A percentile compares a stretch with the other conserved stretches of the same genome.
These are phyloP conservation scores for Parasteatoda lunata DNA, from an alignment of 2,888 invertebrate species.

Conservation along the genomic window DNA sequence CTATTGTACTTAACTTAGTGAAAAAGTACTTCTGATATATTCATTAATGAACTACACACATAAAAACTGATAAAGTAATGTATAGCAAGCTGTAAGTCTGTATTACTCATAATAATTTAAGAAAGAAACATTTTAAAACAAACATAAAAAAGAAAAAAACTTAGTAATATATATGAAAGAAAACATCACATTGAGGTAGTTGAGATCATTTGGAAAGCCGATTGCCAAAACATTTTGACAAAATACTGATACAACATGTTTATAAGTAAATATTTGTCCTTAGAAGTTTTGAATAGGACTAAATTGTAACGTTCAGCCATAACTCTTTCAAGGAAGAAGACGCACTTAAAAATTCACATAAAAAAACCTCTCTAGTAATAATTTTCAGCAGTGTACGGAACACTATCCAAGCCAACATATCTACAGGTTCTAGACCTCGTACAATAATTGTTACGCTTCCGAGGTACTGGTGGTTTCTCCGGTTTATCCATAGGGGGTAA, in stretches of 20 bases:
- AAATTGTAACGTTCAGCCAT: no score
- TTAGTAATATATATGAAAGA: no score
- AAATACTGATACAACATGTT: no score
- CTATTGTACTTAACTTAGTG: not conserved
- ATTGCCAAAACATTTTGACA: not conserved
- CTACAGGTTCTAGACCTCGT: slow-evolving; percentile 54
- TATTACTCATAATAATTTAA: no score
- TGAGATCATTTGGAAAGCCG: slow-evolving; percentile 64
- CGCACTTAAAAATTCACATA: no score
- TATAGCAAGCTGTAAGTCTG: no score
- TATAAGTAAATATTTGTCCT: slow-evolving; percentile 3
- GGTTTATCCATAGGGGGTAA: slow-evolving; percentile 4
- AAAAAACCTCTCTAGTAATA: no score
- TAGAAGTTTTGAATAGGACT: no score
- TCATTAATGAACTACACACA: not conserved
- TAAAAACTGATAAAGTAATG: not conserved
- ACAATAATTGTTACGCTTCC: slow-evolving; percentile 19
- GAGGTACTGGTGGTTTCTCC: not conserved
- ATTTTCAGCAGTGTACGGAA: not conserved
- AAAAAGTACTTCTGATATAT: not conserved
- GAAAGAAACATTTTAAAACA: no score
- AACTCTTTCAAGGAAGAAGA: no score
- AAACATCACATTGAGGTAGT: slow-evolving; percentile 23
- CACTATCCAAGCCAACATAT: not conserved
- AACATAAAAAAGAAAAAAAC: no score